Evolutionary conservation across 2,797 vertebrate species (phyloP), one percentile per base, ranked within the genome.

Genomic region (Pagetopsis macropterus): DNA sequence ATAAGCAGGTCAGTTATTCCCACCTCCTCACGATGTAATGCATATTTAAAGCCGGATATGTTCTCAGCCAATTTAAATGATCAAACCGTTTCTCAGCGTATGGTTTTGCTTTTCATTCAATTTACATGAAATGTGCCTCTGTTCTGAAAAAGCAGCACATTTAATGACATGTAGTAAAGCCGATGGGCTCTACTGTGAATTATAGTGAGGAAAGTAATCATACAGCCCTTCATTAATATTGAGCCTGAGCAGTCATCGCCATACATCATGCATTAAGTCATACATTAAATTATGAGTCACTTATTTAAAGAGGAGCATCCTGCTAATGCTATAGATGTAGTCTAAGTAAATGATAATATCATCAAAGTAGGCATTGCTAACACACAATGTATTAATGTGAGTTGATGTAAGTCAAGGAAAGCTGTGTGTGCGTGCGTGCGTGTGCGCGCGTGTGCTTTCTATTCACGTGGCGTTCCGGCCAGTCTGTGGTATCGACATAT

Each of bases 401-500:
- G 27, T 27, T 27, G 27, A 27, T 27, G 27, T 27, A 27, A 27
- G 27, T 27, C 27, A 27, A 5, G 27, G 27, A 27, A 27, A 27
- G 27, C 27, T 27, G 27, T 27, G 27, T 5, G 27, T 27, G 27
- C n/a, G n/a, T n/a, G n/a, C n/a, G n/a, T n/a, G n/a, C 4, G 27
- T 5, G 27, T 23, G 23, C 23, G 23, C 3, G 23, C 2, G 27
- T 27, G 27, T 5, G 27, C 27, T 48, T 44, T 49, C 49, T 4
- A 60, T 43, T 60, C 75, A 65, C 27, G 16, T 55, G 45, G 27
- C 11, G 15, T 65, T 70, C 78, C 74, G 65, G 58, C 51, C 54
- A 50, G 63, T 76, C 78, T 56, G 41, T 21, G 45, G 55, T 82
- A 84, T 86, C 31, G 83, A 83, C 12, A 23, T 86, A 88, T 87